phyloP scores from a whole-genome alignment of 2,888 invertebrate genomes.

The Crioceris asparagi region DNA sequence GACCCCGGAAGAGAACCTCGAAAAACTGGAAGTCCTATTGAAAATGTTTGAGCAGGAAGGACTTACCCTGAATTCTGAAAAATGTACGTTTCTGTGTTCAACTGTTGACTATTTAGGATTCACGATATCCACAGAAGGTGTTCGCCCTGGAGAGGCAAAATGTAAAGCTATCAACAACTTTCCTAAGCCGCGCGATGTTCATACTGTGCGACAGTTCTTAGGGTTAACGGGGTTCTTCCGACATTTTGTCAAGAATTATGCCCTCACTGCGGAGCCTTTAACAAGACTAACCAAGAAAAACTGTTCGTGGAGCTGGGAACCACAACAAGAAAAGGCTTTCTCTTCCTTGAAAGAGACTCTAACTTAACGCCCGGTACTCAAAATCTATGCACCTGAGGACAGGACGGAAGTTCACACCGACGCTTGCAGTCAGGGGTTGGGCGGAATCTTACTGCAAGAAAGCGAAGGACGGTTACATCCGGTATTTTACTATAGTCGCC shows the following conservation, averaged over 20 bases:
- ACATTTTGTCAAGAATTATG: too few relatives aligned
- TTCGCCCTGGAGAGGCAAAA: too few relatives aligned
- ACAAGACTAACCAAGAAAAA: slow-evolving; percentile 20
- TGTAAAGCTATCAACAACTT: too few relatives aligned
- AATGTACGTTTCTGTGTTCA: slow-evolving; percentile 14
- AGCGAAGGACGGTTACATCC: slow-evolving; percentile 17
- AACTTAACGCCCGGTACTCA: slow-evolving; percentile 13
- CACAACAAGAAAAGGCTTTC: slow-evolving; percentile 8
- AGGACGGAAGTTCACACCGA: slow-evolving; percentile 26
- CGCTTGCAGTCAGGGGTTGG: slow-evolving; percentile 22
- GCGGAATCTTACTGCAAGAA: slow-evolving; percentile 24
- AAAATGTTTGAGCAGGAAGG: slow-evolving; percentile 6
- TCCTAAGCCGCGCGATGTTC: too few relatives aligned
- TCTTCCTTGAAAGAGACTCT: slow-evolving; percentile 11
- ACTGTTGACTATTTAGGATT: too few relatives aligned
- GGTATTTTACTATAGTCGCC: slow-evolving; percentile 28
- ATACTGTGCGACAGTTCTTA: too few relatives aligned
- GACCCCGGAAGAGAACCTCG: slow-evolving; percentile 8
- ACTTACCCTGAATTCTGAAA: slow-evolving; percentile 14
- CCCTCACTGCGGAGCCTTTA: too few relatives aligned
- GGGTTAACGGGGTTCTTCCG: too few relatives aligned
- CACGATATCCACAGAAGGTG: too few relatives aligned
- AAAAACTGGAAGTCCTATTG: slow-evolving; percentile 6
- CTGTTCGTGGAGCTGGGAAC: slow-evolving; percentile 14
- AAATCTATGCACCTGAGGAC: slow-evolving; percentile 16